phyloP scores from a whole-genome alignment of 2,888 invertebrate genomes.

The Apodemia mormo region DNA sequence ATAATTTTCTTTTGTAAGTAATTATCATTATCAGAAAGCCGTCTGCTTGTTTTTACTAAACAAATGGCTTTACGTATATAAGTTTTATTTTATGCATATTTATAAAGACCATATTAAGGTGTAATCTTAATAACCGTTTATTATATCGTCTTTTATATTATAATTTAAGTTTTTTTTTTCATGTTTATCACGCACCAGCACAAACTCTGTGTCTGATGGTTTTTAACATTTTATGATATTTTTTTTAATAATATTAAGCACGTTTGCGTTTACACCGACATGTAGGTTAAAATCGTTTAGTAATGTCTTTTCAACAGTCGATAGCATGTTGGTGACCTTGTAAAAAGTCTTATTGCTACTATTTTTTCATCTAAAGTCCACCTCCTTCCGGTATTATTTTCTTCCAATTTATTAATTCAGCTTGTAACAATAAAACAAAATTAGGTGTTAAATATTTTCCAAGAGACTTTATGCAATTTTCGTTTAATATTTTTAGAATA shows the following conservation, averaged over 20 bases:
- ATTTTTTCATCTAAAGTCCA: slow-evolving; percentile 8
- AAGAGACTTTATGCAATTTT: background rate
- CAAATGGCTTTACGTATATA: too few relatives aligned
- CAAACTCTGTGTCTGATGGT: slow-evolving; percentile 3
- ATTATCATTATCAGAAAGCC: too few relatives aligned
- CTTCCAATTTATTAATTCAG: background rate
- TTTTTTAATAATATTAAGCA: background rate
- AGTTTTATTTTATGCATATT: too few relatives aligned
- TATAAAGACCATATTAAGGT: too few relatives aligned
- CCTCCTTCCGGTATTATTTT: slow-evolving; percentile 6
- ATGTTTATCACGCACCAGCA: slow-evolving; percentile 7
- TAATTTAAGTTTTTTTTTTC: slow-evolving; percentile 11
- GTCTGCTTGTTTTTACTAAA: too few relatives aligned
- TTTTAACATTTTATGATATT: background rate
- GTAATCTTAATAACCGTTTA: slow-evolving; percentile 6
- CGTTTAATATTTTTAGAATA: background rate
- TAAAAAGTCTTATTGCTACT: background rate
- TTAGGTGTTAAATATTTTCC: background rate
- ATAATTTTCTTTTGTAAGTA: too few relatives aligned
- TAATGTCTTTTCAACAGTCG: background rate
- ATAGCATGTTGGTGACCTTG: slow-evolving; percentile 13
- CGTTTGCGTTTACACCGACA: background rate
- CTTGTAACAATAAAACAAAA: background rate
- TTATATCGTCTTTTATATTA: background rate
- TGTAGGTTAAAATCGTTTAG: background rate